Conservation (phyloP, 1,140 invertebrate genomes). For the Drosophila sechellia region DNA sequence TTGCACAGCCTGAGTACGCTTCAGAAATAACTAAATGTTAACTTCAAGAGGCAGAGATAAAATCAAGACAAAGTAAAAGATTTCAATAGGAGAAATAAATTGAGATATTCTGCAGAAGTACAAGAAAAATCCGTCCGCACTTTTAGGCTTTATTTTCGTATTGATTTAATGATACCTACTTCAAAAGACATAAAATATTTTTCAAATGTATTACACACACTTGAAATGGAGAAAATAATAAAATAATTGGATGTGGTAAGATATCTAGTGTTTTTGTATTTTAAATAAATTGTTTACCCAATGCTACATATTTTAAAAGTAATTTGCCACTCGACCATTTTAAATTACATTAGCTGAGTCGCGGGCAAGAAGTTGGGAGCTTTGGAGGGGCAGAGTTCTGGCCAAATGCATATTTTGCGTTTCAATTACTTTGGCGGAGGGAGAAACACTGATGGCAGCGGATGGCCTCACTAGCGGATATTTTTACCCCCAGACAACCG, state of each 20-base stretch:
- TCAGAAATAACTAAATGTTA: conserved; percentile 39
- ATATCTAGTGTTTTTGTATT: not conserved
- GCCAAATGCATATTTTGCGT: conserved; percentile 78
- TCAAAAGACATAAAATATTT: conserved; percentile 4
- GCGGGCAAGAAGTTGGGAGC: conserved; percentile 18
- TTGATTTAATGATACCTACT: conserved; percentile 28
- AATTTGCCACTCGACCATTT: conserved; percentile 81
- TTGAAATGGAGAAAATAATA: not conserved
- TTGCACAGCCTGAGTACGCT: conserved; percentile 14
- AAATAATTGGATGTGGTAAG: not conserved
- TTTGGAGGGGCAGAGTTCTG: conserved; percentile 27
- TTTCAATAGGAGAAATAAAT: conserved; percentile 18
- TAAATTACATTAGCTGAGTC: conserved; percentile 78
- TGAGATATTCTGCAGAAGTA: not conserved
- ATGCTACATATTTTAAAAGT: conserved; percentile 22
- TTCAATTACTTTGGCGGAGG: conserved; percentile 65
- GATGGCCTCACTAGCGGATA: conserved; percentile 19
- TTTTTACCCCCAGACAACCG: conserved; percentile 29
- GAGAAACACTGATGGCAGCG: conserved; percentile 19
- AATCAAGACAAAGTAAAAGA: conserved; percentile 1
- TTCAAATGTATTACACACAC: not conserved
- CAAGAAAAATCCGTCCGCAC: not conserved
- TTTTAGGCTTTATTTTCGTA: conserved; percentile 5
- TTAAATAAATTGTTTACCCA: not conserved
- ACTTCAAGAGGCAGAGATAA: conserved; percentile 9